Percentiles rank a stretch among this genome's conserved stretches.
These are phyloP conservation scores for Prosapia bicincta DNA, from an alignment of 2,888 invertebrate genomes.

Conservation along the genomic window DNA sequence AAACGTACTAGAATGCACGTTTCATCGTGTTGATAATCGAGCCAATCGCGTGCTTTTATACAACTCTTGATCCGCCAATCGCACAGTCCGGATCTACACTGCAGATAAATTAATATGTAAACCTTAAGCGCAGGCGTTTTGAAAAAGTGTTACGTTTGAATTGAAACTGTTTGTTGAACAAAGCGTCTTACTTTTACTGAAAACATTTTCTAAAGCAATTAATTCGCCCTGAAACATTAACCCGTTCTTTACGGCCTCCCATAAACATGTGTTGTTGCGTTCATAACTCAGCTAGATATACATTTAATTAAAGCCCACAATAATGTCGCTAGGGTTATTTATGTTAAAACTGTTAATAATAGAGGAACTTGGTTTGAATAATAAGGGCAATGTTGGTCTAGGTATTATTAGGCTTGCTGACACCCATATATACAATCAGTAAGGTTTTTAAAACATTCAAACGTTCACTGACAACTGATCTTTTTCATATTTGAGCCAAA, in stretches of 20 bases:
- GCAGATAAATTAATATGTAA: not conserved
- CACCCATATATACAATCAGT: too few relatives aligned
- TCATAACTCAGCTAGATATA: not conserved
- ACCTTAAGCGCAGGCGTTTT: not conserved
- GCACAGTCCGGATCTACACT: not conserved
- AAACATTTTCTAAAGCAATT: not conserved
- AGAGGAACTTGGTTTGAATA: too few relatives aligned
- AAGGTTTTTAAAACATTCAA: too few relatives aligned
- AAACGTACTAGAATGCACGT: constrained; percentile 17
- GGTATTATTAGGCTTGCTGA: too few relatives aligned
- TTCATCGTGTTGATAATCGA: constrained; percentile 23
- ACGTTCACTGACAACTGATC: too few relatives aligned
- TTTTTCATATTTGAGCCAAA: too few relatives aligned
- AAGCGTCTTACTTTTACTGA: not conserved
- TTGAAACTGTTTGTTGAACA: not conserved
- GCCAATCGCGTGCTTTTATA: constrained; percentile 19
- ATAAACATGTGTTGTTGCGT: not conserved
- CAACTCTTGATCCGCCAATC: constrained; percentile 16
- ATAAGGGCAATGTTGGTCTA: too few relatives aligned
- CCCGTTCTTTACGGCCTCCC: not conserved
- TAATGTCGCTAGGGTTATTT: too few relatives aligned
- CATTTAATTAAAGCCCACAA: not conserved
- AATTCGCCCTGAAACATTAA: not conserved
- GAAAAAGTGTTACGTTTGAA: not conserved
- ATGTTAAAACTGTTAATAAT: too few relatives aligned